phyloP scores from a whole-genome alignment of 37 sponge, comb jelly and placozoan genomes.

The Aplysina aerophoba region DNA sequence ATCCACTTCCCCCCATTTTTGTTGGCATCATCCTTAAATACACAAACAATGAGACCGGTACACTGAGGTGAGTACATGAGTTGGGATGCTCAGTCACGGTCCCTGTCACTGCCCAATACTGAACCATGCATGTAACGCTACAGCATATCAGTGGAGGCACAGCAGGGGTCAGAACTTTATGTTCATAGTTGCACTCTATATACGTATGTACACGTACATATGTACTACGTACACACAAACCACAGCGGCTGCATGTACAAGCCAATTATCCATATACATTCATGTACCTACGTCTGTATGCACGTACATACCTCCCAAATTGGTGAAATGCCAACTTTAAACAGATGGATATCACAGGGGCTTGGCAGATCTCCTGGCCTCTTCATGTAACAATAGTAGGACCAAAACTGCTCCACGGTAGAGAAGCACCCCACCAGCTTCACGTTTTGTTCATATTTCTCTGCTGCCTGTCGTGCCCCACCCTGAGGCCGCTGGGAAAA shows the following conservation, averaged over 20 bases:
- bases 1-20: constrained; percentile 95
- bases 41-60: no score
- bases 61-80: no score
- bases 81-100: no score
- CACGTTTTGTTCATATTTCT: constrained; percentile 81
- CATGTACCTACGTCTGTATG: neutral
- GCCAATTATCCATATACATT: no score
- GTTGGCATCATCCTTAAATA: constrained; percentile 87
- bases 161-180: no score
- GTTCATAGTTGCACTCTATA: no score
- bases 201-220: no score
- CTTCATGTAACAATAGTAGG: constrained; percentile 75
- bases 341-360: constrained; percentile 85
- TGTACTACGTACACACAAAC: no score
- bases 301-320: constrained; percentile 86
- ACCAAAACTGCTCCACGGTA: constrained; percentile 92
- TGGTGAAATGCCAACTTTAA: constrained; percentile 89
- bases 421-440: constrained; percentile 80
- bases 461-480: constrained; percentile 54
- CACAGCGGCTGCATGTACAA: no score
- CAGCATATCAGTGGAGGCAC: neutral
- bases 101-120: no score
- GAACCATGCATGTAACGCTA: neutral
- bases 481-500: constrained; percentile 77
- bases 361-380: constrained; percentile 73